Base-by-base conservation (phyloP, 2,888 invertebrate genomes). In the Erebia palarica region DNA sequence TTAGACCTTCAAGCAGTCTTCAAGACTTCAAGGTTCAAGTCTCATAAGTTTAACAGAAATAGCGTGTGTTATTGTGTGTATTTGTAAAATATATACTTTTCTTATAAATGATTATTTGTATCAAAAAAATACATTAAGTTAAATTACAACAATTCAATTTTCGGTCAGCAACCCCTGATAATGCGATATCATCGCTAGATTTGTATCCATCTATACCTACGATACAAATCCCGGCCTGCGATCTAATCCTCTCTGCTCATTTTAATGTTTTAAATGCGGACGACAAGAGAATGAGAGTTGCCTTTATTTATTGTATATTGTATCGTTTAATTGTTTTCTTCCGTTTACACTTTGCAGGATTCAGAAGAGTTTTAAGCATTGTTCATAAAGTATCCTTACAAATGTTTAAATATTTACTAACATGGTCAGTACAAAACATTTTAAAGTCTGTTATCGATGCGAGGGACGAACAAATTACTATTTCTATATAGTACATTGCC, bases 401-500 rank as follows among this genome's bases (percentile, higher is more conserved):
- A 57, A 11, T 7, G 11, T 13, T 21, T 21, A 57, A 57, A 21
- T 11, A 2, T 9, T 51, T 51, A 51, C 18, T 8, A 18, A 7
- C 4, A 51, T 51, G n/a, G 53, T n/a, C 51, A 51, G 14, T 51
- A 3, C 16, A 16, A 18, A 57, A 21, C n/a, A 58, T 76, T 53
- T 14, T n/a, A 18, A 21, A 10, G 27, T 53, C 36, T 21, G 16
- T 65, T 58, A 70, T 47, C 36, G 11, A 83, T 84, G 82, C 36
- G n/a, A 82, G 84, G 82, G 83, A 83, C 78, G 82, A 80, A 80
- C 81, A 78, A 81, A 77, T 78, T 73, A 77, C 77, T 51, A 61
- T 61, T 18, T 64, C n/a, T 42, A 47, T 78, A 79, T 84, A 79
- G 85, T 84, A 81, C 86, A 85, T 79, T 86, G 89, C 76, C 86